These are phyloP conservation scores for Nothocercus julius DNA, from an alignment of 2,113 vertebrate genomes.

Conservation along the genomic window DNA sequence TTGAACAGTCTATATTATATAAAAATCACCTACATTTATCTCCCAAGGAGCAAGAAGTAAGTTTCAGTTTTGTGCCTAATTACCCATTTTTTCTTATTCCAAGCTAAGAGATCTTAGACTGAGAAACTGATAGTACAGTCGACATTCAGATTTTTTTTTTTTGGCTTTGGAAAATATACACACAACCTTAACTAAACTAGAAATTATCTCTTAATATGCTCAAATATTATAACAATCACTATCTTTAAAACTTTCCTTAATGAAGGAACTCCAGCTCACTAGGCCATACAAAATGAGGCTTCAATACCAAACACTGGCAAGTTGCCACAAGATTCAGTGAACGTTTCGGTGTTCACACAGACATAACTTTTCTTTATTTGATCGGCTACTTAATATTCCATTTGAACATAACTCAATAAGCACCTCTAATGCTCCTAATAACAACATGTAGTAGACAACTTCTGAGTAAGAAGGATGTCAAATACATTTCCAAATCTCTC, in stretches of 20 bases:
- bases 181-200: not conserved
- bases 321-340: not conserved
- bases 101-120: not conserved
- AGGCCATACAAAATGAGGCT: not conserved
- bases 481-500: not conserved
- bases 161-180: not conserved
- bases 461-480: not conserved
- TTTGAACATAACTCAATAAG: not conserved
- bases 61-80: not conserved
- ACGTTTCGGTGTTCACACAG: not conserved
- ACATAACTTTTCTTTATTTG: not conserved
- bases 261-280: not conserved
- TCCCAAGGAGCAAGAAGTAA: not conserved
- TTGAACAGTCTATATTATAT: not conserved
- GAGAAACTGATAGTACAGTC: not conserved
- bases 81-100: not conserved
- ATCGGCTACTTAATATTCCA: not conserved
- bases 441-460: not conserved
- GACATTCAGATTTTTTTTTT: not conserved
- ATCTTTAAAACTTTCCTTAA: not conserved
- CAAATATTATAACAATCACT: not conserved
- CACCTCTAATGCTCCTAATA: not conserved
- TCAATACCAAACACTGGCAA: not conserved
- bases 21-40: not conserved
- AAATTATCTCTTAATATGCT: not conserved